Conservation (phyloP, 2,888 invertebrate genomes). For the Deilephila elpenor region DNA sequence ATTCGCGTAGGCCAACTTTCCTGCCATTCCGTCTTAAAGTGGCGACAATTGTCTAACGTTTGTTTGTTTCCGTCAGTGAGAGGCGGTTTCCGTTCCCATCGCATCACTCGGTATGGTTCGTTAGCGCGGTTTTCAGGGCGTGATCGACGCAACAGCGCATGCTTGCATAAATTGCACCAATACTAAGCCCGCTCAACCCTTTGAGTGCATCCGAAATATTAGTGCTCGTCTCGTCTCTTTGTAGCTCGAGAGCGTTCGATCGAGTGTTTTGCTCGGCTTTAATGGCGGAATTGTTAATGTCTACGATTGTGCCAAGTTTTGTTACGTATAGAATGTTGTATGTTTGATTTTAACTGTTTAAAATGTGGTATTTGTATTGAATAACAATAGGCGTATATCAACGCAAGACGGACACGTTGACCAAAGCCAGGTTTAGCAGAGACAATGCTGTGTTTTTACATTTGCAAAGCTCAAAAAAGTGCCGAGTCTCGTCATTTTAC, state of each 20-base stretch:
- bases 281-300: not conserved
- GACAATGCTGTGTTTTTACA: conserved; percentile 71
- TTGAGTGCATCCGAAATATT: conserved; percentile 35
- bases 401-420: conserved; percentile 3
- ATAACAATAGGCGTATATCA: conserved; percentile 1
- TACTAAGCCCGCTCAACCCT: conserved; percentile 58
- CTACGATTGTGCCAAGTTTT: not conserved
- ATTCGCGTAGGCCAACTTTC: conserved; percentile 21
- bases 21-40: conserved; percentile 36
- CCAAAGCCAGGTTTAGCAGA: conserved; percentile 45
- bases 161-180: conserved; percentile 77
- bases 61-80: conserved; percentile 55
- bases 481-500: conserved; percentile 74
- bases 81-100: conserved; percentile 74
- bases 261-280: conserved; percentile 14
- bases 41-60: conserved; percentile 54
- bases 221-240: conserved; percentile 43
- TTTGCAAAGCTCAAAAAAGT: conserved; percentile 76
- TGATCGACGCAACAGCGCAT: conserved; percentile 79
- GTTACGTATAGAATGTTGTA: not conserved
- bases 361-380: not conserved
- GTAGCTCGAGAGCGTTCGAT: conserved; percentile 34
- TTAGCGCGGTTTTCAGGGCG: conserved; percentile 80
- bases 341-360: not conserved
- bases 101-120: conserved; percentile 62